Base-by-base conservation (phyloP, 92 coral and sea anemone species). In the Chrysogorgia sp. region DNA sequence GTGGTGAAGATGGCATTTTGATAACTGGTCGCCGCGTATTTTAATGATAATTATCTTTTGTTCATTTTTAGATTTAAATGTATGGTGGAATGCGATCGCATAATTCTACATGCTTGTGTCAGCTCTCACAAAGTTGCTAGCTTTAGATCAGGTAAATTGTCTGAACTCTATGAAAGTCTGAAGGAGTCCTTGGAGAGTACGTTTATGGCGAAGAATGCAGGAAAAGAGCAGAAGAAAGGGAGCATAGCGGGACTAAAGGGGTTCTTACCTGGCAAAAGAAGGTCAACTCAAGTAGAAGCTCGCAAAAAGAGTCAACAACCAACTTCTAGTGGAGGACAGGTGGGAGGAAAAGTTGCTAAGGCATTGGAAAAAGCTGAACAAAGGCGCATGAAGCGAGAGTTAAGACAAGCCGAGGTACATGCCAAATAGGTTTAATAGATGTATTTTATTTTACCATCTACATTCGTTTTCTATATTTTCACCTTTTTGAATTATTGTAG, bases 351-450 rank as follows among this genome's bases (percentile, higher is more conserved):
- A 64, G 98, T 94, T 21, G 98, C 98, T 0, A 94, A 87, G 56
- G 98, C 97, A 10, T 69, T 94, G 43, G 98, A 92, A 50, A 94
- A 94, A 76, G 98, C 98, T 21, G 98, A 94, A 67, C 96, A 96
- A 1, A 87, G 98, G 24, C 86, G 89, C 40, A 78, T 83, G 65
- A 94, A 91, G 88, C 82, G 94, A 75, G 87, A 89, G 53, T 89
- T 92, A 59, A 77, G 98, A 55, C 98, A 94, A 64, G 96, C 92
- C 21, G 94, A 94, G 96, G 98, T 94, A 71, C 12, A 22, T 57
- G 7, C 2, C 22, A n/a, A 52, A 3, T 17, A 52, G 20, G 43
- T 37, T 37, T 37, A n/a, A n/a, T n/a, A n/a, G n/a, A n/a, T n/a
- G n/a, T n/a, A n/a, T n/a, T n/a, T n/a, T n/a, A n/a, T n/a, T n/a